A percentile compares a stretch with the other conserved stretches of the same genome.
Conservation (phyloP, 2,113 vertebrate genomes). For the Phalacrocorax aristotelis region DNA sequence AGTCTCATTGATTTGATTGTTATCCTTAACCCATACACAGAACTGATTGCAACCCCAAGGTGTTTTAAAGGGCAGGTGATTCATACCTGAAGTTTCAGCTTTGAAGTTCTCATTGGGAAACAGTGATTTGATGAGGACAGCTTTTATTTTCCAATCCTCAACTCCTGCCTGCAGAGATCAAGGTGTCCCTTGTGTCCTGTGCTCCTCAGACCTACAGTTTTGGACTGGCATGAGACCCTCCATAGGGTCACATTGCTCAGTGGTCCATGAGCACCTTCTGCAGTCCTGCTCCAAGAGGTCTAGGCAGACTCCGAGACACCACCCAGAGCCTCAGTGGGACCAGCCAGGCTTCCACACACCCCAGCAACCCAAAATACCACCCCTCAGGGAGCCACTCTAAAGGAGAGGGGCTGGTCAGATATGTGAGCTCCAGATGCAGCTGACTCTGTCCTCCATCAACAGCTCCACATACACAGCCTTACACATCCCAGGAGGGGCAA, state of each 20-base stretch:
- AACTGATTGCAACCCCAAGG: background rate
- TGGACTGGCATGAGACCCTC: background rate
- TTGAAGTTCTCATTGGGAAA: background rate
- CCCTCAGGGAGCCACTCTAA: background rate
- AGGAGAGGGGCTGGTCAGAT: fast-evolving
- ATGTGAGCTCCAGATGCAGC: background rate
- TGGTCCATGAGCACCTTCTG: background rate
- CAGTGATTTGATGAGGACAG: background rate
- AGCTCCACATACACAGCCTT: background rate
- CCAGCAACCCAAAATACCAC: background rate
- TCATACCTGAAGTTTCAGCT: background rate
- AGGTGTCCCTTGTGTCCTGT: no score
- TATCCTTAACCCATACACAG: background rate
- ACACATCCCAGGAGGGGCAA: background rate
- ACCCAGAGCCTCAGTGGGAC: background rate
- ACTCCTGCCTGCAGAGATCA: background rate
- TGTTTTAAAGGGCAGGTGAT: background rate
- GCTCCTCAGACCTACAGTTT: background rate
- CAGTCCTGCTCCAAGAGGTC: background rate
- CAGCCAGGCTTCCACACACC: background rate
- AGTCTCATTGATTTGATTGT: background rate
- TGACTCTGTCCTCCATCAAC: background rate
- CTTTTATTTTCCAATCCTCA: background rate
- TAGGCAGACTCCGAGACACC: background rate
- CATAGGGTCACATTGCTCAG: background rate